Conservation (phyloP, 2,888 invertebrate genomes). For the Eupelmus urozonus region DNA sequence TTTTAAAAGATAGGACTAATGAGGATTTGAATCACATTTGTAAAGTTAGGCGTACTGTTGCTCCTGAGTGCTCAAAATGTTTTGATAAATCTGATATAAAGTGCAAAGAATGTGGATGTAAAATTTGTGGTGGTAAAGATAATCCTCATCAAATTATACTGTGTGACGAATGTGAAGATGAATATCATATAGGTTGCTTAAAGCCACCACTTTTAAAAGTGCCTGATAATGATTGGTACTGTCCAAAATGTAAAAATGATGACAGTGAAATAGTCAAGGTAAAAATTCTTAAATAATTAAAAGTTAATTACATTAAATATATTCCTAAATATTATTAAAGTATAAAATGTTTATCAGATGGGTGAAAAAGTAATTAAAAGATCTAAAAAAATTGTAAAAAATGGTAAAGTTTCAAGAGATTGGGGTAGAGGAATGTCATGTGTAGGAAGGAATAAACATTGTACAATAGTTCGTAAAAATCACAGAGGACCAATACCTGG, state of each 20-base stretch:
- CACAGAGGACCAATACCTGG: constrained; percentile 91
- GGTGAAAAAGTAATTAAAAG: constrained; percentile 34
- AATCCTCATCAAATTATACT: constrained; percentile 85
- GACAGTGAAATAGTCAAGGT: constrained; percentile 83
- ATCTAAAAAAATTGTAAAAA: constrained; percentile 12
- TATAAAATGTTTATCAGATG: constrained; percentile 16
- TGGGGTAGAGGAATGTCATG: constrained; percentile 92
- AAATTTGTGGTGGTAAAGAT: constrained; percentile 85
- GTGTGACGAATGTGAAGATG: constrained; percentile 89
- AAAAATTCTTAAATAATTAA: too few relatives aligned
- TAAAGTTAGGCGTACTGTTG: constrained; percentile 76
- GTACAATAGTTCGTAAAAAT: constrained; percentile 84
- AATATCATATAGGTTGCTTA: constrained; percentile 86
- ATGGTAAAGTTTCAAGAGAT: constrained; percentile 77
- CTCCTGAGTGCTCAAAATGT: constrained; percentile 84
- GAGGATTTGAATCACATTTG: constrained; percentile 58
- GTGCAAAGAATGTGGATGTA: constrained; percentile 88
- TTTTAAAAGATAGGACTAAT: constrained; percentile 77
- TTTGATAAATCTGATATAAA: constrained; percentile 81
- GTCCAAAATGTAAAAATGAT: constrained; percentile 86
- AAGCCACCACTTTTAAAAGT: constrained; percentile 83
- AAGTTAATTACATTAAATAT: not conserved
- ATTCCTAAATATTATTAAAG: not conserved
- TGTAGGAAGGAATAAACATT: constrained; percentile 81
- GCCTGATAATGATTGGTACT: constrained; percentile 87